phyloP scores from a whole-genome alignment of 2,113 vertebrate species.

The Telmatochromis bifrenatus region DNA sequence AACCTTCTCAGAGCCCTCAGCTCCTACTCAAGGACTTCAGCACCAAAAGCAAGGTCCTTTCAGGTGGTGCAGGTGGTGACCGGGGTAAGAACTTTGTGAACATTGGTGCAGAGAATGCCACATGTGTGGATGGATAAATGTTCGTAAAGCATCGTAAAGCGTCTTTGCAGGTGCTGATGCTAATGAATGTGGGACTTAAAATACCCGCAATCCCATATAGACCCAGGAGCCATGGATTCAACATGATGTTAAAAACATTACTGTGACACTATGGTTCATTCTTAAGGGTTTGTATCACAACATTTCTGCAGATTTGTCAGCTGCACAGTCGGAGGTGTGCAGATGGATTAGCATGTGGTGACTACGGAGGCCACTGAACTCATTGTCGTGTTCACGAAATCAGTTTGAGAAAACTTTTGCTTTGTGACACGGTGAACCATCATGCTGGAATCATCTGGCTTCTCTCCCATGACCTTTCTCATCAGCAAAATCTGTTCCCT shows the following conservation, averaged over 20 bases:
- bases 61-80: not conserved
- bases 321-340: not conserved
- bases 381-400: not conserved
- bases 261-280: not conserved
- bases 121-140: not conserved
- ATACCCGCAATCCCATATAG: not conserved
- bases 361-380: not conserved
- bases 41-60: not conserved
- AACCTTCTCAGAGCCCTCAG: not conserved
- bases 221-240: not conserved
- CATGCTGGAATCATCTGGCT: not conserved
- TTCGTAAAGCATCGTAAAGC: rapidly evolving
- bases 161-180: not conserved
- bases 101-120: not conserved
- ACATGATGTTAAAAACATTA: not conserved
- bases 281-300: not conserved
- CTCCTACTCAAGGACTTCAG: not conserved
- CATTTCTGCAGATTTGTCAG: not conserved
- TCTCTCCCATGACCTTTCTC: not conserved
- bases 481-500: not conserved
- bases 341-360: not conserved
- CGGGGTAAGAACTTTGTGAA: not conserved
- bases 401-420: not conserved
- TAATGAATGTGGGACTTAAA: not conserved
- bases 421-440: not conserved